Evolutionary conservation across 2,797 vertebrate genomes (phyloP), one percentile per base, ranked within the genome.

Genomic region (Pseudochirops cupreus): DNA sequence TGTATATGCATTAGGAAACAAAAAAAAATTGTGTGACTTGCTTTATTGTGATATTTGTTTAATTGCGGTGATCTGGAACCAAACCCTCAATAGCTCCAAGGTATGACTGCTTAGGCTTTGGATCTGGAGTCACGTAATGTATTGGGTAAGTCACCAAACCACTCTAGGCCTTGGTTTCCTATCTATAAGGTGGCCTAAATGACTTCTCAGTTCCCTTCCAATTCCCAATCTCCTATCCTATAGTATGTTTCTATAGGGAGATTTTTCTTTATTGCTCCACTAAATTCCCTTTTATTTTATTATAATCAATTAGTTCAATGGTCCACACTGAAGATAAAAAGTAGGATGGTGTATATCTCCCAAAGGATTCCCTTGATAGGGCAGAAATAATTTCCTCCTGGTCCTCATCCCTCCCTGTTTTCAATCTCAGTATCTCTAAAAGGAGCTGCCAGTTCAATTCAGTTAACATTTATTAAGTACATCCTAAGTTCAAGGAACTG

Each of bases 241-340:
- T 24, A 82, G n/a, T 46, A 82, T n/a, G 5, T 6, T 82, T 82
- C 46, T 46, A 39, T 46, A 10, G n/a, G 46, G 67, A 82, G n/a
- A 92, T 91, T 55, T 92, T 56, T 62, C 13, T 93, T 29, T 93
- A 94, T 59, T 91, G 10, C 54, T 90, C 50, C 28, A 67, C 39
- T 91, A 93, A 91, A 12, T 13, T 94, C 1, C 90, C 94, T 93
- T 39, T 39, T 39, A 87, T 57, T 21, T 91, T 91, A 90, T 56
- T 57, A 94, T 26, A 96, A 92, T 82, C 56, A 7, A 7, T 90
- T 91, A 3, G 21, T 90, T n/a, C 94, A 96, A 92, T 90, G 74
- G 18, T 96, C 11, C 10, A 92, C 62, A 24, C 5, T 0, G 5
- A 29, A 52, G 29, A 56, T 29, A 91, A 58, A 21, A 90, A 12